These are phyloP conservation scores for Zalophus californianus DNA, from an alignment of 2,797 vertebrate species.

Conservation along the genomic window DNA sequence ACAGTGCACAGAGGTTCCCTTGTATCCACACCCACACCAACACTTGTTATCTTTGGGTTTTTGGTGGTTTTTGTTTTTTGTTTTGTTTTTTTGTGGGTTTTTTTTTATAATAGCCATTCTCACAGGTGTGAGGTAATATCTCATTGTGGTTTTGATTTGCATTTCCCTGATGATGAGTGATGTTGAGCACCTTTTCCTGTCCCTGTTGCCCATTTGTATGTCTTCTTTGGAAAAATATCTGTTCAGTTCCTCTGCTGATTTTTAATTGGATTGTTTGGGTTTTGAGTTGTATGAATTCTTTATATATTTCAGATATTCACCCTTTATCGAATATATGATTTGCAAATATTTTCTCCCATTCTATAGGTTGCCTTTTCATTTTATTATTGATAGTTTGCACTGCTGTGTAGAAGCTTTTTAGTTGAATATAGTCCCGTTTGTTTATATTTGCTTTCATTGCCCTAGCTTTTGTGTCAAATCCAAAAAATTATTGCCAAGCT, in stretches of 20 bases:
- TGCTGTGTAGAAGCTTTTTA: not conserved
- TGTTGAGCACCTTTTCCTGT: not conserved
- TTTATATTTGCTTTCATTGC: not conserved
- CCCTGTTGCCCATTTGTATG: not conserved
- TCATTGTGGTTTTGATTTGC: not conserved
- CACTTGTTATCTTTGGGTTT: not conserved
- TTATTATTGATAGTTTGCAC: not conserved
- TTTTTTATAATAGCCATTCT: not conserved
- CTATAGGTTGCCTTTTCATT: not conserved
- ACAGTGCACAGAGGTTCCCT: not conserved
- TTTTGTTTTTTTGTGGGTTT: not conserved
- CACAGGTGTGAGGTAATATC: not conserved
- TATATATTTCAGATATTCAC: not conserved
- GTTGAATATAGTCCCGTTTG: not conserved
- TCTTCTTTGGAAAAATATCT: not conserved
- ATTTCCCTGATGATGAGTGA: conserved; percentile 11
- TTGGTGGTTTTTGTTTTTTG: not conserved
- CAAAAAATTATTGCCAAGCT: not conserved
- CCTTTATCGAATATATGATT: not conserved
- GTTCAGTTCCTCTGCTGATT: not conserved
- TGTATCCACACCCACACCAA: not conserved
- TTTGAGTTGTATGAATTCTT: not conserved
- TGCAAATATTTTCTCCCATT: conserved; percentile 8
- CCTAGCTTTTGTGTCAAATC: not conserved
- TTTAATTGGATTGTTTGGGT: not conserved